phyloP scores from a whole-genome alignment of 2,113 vertebrate genomes.

The Desmodus rotundus region DNA sequence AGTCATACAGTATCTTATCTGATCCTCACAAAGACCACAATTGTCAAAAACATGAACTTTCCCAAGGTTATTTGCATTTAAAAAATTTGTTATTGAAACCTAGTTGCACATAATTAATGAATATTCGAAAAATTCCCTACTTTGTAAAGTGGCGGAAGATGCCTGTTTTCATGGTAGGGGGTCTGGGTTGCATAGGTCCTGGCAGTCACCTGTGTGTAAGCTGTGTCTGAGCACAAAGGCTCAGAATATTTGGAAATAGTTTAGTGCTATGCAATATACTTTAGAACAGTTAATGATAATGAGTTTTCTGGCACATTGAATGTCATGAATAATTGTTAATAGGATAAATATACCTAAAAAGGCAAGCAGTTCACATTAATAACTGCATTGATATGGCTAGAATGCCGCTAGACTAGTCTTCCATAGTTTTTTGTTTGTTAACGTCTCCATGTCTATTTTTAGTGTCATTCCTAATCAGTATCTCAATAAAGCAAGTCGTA shows the following conservation, averaged over 20 bases:
- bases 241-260: background rate
- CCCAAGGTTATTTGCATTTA: background rate
- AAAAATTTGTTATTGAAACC: background rate
- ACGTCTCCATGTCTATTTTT: background rate
- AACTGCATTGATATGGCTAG: background rate
- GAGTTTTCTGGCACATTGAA: slow-evolving; percentile 5
- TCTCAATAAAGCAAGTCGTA: background rate
- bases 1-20: background rate
- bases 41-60: background rate
- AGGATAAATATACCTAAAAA: slow-evolving; percentile 16
- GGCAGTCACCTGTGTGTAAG: background rate
- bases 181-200: background rate
- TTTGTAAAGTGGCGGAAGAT: background rate
- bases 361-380: background rate
- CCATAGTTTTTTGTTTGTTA: background rate
- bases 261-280: background rate
- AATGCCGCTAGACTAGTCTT: background rate
- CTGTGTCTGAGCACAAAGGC: too few species aligned
- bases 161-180: background rate
- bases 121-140: background rate
- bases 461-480: background rate
- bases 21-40: background rate
- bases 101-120: background rate
- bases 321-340: background rate
- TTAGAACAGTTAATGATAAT: background rate